phyloP scores from a whole-genome alignment of 2,888 invertebrate genomes.

The Patella ulyssiponensis region DNA sequence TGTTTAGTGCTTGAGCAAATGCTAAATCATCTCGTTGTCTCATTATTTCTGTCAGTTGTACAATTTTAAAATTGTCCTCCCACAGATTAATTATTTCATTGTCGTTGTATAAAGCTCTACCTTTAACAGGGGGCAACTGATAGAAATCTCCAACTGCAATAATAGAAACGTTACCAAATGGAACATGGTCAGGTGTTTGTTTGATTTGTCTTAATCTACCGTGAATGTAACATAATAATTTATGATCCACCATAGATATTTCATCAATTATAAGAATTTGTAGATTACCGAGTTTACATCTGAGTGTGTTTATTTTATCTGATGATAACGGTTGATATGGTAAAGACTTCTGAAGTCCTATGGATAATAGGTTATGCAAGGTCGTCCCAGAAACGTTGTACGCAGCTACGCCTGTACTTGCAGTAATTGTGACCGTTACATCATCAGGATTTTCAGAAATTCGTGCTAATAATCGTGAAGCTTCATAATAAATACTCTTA shows the following conservation, averaged over 20 bases:
- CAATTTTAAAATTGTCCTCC: constrained; percentile 18
- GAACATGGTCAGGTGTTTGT: not conserved
- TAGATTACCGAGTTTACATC: constrained; percentile 16
- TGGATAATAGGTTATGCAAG: constrained; percentile 1
- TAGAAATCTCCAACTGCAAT: constrained; percentile 27
- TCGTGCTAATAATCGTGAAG: constrained; percentile 9
- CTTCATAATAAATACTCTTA: constrained; percentile 26
- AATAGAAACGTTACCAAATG: constrained; percentile 19
- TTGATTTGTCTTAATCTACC: constrained; percentile 28
- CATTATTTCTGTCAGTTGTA: constrained; percentile 21
- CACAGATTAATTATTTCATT: constrained; percentile 6
- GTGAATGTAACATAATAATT: constrained; percentile 21
- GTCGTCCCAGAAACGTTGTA: constrained; percentile 12
- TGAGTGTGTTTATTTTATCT: constrained; percentile 15
- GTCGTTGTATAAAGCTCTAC: not conserved
- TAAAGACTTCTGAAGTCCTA: not conserved
- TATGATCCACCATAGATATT: constrained; percentile 22
- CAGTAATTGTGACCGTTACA: constrained; percentile 14
- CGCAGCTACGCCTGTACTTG: constrained; percentile 5
- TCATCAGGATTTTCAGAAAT: constrained; percentile 16
- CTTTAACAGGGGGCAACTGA: constrained; percentile 26
- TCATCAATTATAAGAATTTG: constrained; percentile 27
- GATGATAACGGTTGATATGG: constrained; percentile 13
- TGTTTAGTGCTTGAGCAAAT: constrained; percentile 21
- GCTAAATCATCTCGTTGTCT: constrained; percentile 8